Evolutionary conservation across 30 jellyfish, hydroid and myxozoan species (phyloP).

Genomic region (Chrysaora quinquecirrha): DNA sequence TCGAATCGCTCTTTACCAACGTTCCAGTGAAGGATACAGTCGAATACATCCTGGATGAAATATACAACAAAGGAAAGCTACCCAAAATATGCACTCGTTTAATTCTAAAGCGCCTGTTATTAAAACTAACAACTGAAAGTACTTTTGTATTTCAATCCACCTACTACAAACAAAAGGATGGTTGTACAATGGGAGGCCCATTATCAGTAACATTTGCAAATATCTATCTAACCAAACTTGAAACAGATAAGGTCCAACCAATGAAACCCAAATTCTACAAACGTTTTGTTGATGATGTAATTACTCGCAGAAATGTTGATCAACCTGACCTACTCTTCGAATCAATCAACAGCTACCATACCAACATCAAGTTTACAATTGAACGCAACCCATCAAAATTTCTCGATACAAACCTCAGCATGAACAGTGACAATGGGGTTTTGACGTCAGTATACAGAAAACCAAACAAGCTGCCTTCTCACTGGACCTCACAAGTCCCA

Average conservation of each 20-base stretch:
- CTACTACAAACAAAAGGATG: too few relatives aligned
- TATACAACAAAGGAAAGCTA: conserved; percentile 20
- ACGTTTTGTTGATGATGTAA: conserved; percentile 13
- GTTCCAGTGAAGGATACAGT: conserved; percentile 36
- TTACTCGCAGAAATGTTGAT: conserved; percentile 3
- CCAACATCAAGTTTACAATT: conserved; percentile 24
- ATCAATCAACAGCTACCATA: neutral
- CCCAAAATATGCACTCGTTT: neutral
- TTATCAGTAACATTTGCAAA: conserved; percentile 19
- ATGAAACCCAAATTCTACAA: conserved; percentile 14
- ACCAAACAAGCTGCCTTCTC: too few relatives aligned
- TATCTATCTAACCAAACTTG: conserved; percentile 15
- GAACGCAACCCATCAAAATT: conserved; percentile 18
- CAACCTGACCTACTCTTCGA: conserved; percentile 32
- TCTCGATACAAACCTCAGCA: too few relatives aligned
- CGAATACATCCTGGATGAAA: too few relatives aligned
- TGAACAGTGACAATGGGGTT: too few relatives aligned
- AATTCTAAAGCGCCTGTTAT: too few relatives aligned
- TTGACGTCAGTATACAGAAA: too few relatives aligned
- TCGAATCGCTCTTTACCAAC: conserved; percentile 21
- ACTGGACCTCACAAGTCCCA: too few relatives aligned
- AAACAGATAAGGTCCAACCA: conserved; percentile 14
- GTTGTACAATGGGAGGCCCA: conserved; percentile 44
- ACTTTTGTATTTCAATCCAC: too few relatives aligned
- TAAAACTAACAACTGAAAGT: too few relatives aligned